Conservation (phyloP, 2,797 vertebrate genomes). For the Phataginus tetradactyla region DNA sequence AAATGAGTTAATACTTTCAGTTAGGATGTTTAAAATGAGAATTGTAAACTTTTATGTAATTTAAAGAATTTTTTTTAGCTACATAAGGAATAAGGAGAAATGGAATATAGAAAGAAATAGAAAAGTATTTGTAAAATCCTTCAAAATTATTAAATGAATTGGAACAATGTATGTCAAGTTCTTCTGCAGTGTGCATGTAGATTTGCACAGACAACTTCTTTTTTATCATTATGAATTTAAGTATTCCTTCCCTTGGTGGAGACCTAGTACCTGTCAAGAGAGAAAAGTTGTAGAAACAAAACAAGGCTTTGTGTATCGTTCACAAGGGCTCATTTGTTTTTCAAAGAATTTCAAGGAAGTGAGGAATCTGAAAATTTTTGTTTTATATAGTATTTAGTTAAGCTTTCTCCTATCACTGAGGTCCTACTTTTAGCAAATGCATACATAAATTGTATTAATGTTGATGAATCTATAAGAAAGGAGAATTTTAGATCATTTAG, state of each 20-base stretch:
- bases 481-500: slow-evolving; percentile 55
- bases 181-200: background rate
- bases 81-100: background rate
- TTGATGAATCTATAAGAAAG: slow-evolving; percentile 18
- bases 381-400: slow-evolving; percentile 26
- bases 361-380: slow-evolving; percentile 36
- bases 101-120: background rate
- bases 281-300: slow-evolving; percentile 68
- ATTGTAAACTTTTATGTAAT: background rate
- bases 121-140: slow-evolving; percentile 33
- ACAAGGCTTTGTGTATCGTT: slow-evolving; percentile 67
- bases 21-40: slow-evolving; percentile 28
- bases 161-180: background rate
- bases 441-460: slow-evolving; percentile 18
- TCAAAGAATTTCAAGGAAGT: slow-evolving; percentile 67
- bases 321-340: slow-evolving; percentile 75
- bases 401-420: slow-evolving; percentile 13
- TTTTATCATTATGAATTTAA: slow-evolving; percentile 45
- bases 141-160: background rate
- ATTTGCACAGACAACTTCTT: slow-evolving; percentile 20
- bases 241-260: slow-evolving; percentile 25
- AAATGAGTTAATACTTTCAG: slow-evolving; percentile 18
- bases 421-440: background rate
- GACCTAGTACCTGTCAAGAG: slow-evolving; percentile 5
- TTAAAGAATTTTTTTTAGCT: background rate